Evolutionary conservation across 2,888 invertebrate genomes (phyloP), one percentile per base, ranked within the genome.

Genomic region (Orchesella flavescens): DNA sequence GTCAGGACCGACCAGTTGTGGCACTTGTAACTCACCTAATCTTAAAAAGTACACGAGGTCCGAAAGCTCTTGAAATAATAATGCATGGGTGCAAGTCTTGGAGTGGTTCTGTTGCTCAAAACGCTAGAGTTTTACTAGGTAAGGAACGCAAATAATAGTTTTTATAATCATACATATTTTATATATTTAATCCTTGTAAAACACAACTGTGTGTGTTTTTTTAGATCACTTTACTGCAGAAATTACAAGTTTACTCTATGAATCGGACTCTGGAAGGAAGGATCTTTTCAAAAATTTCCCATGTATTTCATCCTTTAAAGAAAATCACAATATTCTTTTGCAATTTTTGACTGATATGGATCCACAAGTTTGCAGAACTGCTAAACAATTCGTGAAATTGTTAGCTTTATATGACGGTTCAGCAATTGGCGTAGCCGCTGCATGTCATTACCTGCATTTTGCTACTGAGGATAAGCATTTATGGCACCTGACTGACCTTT

Each of bases 1-100:
- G 86, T 0, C 82, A 84, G 12, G 86, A 86, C 19, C 49, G 75
- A 15, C 83, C 86, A 0, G 76, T 88, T 19, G 68, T 87, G 12
- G 87, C 87, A 0, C 78, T 89, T 15, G 85, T 87, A 13, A 88
- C 87, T 21, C 88, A 88, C 85, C 76, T 88, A 13, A 86, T 88
- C 46, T 61, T 88, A 19, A 88, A 88, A 76, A 87, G 88, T 69
- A 87, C 80, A 13, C 55, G 85, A 19, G 87, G 87, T 23, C 86
- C 87, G 0, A 79, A 77, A 43, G 85, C 86, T 2, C 69, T 88
- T 21, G 75, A 83, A 68, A 85, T 87, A 44, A 73, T 88, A 3
- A 84, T 88, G 76, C 75, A 63, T 17, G 88, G 87, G 0, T 86
- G 85, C 34, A 87, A 85, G 76, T 15, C 77, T 1, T 88, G 88